Evolutionary conservation across 1,140 invertebrate species (phyloP).

Genomic region (Lordiphosa collinella): DNA sequence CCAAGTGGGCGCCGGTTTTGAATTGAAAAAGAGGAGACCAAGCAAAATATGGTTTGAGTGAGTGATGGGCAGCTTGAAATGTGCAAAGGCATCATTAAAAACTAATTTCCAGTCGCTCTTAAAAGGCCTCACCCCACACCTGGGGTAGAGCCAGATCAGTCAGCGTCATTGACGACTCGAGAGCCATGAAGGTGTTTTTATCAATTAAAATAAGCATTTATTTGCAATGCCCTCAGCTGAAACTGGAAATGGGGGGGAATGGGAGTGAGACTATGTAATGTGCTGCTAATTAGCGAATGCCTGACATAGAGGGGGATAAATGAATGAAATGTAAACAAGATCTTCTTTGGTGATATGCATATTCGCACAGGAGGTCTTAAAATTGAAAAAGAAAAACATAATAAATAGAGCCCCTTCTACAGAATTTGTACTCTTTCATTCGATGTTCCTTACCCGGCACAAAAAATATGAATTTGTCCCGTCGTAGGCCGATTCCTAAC

Average conservation of each 20-base stretch:
- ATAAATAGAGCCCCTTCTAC: too few species aligned
- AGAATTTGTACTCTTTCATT: too few species aligned
- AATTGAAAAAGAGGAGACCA: background rate
- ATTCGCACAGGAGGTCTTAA: too few species aligned
- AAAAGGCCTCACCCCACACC: slow-evolving; percentile 43
- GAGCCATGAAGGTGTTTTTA: slow-evolving; percentile 66
- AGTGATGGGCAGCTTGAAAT: slow-evolving; percentile 59
- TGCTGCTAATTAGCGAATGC: slow-evolving; percentile 28
- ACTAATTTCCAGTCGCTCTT: slow-evolving; percentile 59
- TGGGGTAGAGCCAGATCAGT: slow-evolving; percentile 1
- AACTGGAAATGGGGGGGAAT: slow-evolving; percentile 35
- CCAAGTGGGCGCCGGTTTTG: slow-evolving; percentile 9
- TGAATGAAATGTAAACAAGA: background rate
- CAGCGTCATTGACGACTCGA: slow-evolving; percentile 16
- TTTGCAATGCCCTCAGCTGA: slow-evolving; percentile 55
- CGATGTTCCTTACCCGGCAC: too few species aligned
- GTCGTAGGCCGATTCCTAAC: too few species aligned
- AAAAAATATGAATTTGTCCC: too few species aligned
- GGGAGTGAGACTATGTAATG: slow-evolving; percentile 8
- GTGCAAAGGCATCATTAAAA: slow-evolving; percentile 74
- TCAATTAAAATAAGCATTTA: slow-evolving; percentile 76
- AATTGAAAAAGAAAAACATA: too few species aligned
- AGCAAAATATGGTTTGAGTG: slow-evolving; percentile 13
- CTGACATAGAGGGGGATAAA: background rate
- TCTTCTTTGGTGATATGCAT: background rate